Base-by-base conservation (phyloP, 2,113 vertebrate genomes). In the Sciurus niger region DNA sequence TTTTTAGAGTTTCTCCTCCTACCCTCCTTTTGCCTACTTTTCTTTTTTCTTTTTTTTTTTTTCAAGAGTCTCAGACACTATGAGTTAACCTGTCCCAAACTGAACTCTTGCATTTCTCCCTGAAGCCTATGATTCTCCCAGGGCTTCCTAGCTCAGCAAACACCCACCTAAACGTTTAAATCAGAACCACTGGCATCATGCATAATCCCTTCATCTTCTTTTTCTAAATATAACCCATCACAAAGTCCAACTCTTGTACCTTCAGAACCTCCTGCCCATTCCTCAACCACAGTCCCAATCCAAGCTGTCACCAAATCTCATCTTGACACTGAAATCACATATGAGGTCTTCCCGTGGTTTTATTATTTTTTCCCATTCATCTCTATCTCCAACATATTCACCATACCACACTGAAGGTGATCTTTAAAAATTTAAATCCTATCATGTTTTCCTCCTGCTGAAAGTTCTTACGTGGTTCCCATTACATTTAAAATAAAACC, bases 361-460 rank as follows among this genome's bases (percentile, higher is more conserved):
- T 60, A 12, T 77, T 40, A 40, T 40, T 40, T 78, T 40, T 63
- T 4, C 16, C 32, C 22, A 40, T 40, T 88, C 68, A 17, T 79
- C 20, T 20, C n/a, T 40, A 14, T n/a, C 32, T 63, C 63, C 9
- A 65, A 82, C 7, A 12, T n/a, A 84, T 85, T 84, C n/a, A 80
- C 60, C 17, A 30, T 9, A 78, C 8, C 43, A 37, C n/a, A 78
- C 32, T 55, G 65, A 63, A 51, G 53, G 17, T 63, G 6, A 6
- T 68, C 43, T 89, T 85, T 17, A 84, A 43, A 96, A 73, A 68
- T 79, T 68, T 63, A 84, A 73, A 28, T 87, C 18, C 77, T 70
- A 55, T 37, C 24, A 51, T 18, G 3, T 48, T 51, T 32, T 70
- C 65, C 40, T 93, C 14, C 8, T 86, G 24, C 8, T 68, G 67